Evolutionary conservation across 2,797 vertebrate genomes (phyloP), one percentile per base, ranked within the genome.

Genomic region (Dermochelys coriacea): DNA sequence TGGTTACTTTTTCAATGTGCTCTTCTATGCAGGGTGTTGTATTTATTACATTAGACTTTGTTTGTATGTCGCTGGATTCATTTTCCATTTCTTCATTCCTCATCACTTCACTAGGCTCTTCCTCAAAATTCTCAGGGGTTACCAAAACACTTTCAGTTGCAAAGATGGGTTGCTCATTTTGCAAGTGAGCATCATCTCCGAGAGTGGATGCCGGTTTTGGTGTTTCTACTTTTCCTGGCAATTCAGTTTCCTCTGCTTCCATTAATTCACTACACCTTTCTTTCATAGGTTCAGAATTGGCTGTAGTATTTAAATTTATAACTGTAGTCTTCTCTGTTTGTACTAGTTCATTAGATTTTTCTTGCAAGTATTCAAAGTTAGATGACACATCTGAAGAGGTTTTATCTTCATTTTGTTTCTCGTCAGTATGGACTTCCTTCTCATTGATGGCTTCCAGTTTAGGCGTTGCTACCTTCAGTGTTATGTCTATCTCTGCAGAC

Each of bases 11-110:
- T 1, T 86, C 87, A 12, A 52, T 9, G 2, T 64, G 55, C 21
- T 90, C 87, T 54, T 50, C 90, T 34, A 11, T 9, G 51, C 80
- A 2, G 8, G 81, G 54, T 27, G 51, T 57, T 79, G 8, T 23
- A 80, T 29, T 47, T 88, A 31, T n/a, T 5, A 0, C n/a, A 83
- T 88, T 74, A 83, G 27, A 78, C 89, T 93, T 19, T 88, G 75
- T 4, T 11, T 59, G 86, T 18, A 2, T 1, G 34, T 68, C 84
- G 86, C 88, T 85, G 75, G 82, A 71, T n/a, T 91, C 90, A 49
- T 90, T 93, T 94, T 85, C 90, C 84, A 47, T 29, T 27, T 54
- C 47, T 59, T 93, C 90, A 55, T 80, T 93, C 80, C 80, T 79
- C 78, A 57, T 12, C 57, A 87, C 7, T n/a, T 83, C 14, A 78